A percentile compares a stretch with the other conserved stretches of the same genome.
Conservation (phyloP, 2,888 invertebrate genomes). For the Tipula lateralis region DNA sequence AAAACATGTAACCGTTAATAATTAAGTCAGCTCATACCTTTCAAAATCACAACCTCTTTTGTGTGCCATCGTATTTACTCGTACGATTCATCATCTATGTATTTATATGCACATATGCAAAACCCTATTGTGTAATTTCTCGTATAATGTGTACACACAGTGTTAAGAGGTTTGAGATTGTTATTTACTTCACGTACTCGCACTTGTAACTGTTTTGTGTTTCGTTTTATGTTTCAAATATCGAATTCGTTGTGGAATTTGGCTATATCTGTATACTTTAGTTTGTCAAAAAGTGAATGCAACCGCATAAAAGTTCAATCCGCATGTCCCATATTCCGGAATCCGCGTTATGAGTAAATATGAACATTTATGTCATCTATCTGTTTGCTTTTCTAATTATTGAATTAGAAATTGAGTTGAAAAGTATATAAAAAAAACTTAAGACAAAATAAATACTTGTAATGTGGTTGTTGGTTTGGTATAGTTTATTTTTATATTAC, state of each 20-base stretch:
- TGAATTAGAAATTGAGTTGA: not conserved
- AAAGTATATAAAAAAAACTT: not conserved
- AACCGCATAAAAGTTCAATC: not conserved
- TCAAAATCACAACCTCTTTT: not conserved
- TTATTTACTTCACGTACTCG: not conserved
- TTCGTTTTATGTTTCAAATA: not conserved
- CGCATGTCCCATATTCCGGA: not conserved
- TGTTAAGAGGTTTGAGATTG: no score
- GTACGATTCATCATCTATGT: not conserved
- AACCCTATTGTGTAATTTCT: not conserved
- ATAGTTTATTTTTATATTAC: not conserved
- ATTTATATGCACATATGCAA: not conserved
- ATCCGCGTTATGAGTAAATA: not conserved
- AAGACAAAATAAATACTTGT: not conserved
- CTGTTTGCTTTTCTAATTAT: not conserved
- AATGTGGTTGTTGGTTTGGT: not conserved
- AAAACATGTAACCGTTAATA: not conserved
- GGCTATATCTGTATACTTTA: no score
- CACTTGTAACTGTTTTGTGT: not conserved
- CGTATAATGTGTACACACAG: not conserved
- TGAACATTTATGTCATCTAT: not conserved
- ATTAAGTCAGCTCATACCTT: not conserved
- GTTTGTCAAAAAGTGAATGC: not conserved
- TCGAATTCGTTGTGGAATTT: not conserved
- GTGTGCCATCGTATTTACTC: no score